Evolutionary conservation across 64 coral and sea anemone genomes (phyloP).

Genomic region (Dendronephthya gigantea): DNA sequence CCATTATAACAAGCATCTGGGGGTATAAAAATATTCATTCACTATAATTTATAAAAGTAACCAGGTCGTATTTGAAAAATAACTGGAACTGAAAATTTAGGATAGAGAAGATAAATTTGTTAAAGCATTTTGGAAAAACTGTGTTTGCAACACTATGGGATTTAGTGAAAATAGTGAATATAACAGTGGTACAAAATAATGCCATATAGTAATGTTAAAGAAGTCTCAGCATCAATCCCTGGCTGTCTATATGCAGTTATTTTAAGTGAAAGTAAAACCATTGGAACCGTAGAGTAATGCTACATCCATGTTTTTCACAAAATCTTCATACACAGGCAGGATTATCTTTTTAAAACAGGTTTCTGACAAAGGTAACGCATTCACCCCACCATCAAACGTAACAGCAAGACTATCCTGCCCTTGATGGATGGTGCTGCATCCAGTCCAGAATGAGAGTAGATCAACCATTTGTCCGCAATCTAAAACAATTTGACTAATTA

Average conservation of each 20-base stretch:
- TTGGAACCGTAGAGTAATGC: neutral
- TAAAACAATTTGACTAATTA: neutral
- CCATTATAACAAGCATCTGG: too few species aligned
- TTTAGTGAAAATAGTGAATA: too few species aligned
- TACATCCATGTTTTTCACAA: neutral
- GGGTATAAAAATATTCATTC: too few species aligned
- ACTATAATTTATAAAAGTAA: too few species aligned
- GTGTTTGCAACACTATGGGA: too few species aligned
- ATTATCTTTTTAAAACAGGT: neutral
- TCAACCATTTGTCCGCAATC: neutral
- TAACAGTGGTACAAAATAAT: too few species aligned
- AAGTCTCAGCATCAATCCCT: too few species aligned
- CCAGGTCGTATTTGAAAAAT: too few species aligned
- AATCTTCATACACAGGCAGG: neutral
- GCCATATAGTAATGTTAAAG: too few species aligned
- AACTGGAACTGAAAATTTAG: too few species aligned
- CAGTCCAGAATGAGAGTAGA: conserved; percentile 1
- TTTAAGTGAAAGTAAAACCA: conserved; percentile 15
- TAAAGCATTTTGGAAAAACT: too few species aligned
- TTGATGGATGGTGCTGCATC: neutral
- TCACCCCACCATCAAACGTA: neutral
- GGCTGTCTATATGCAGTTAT: neutral
- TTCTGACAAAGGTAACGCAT: neutral
- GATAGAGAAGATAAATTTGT: too few species aligned
- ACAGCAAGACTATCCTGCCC: neutral